Conservation (phyloP, 2,888 invertebrate genomes). For the Busseola fusca region DNA sequence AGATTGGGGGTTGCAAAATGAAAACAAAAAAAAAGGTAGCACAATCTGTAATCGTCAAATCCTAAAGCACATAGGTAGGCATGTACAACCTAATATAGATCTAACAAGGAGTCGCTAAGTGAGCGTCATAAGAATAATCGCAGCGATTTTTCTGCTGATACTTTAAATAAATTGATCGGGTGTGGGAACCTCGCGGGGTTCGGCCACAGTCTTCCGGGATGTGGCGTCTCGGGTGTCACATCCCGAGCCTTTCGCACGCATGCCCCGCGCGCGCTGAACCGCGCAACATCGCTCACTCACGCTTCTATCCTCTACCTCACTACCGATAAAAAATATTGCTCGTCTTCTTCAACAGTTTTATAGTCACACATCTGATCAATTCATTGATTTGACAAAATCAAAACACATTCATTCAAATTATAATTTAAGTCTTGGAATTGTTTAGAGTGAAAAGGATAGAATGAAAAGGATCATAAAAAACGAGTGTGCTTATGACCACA, state of each 20-base stretch:
- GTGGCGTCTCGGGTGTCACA: conserved; percentile 83
- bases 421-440: too few species aligned
- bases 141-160: conserved; percentile 9
- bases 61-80: neutral
- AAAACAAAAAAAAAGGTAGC: neutral
- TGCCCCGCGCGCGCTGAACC: conserved; percentile 75
- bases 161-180: conserved; percentile 37
- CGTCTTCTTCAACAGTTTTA: conserved; percentile 28
- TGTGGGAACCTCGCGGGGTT: conserved; percentile 75
- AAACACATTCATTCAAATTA: neutral
- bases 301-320: conserved; percentile 68
- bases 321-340: conserved; percentile 50
- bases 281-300: conserved; percentile 74
- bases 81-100: neutral
- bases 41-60: neutral
- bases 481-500: too few species aligned
- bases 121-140: neutral
- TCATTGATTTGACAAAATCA: neutral
- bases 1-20: neutral
- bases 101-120: neutral
- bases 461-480: too few species aligned
- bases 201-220: conserved; percentile 88
- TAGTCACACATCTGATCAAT: neutral
- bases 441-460: too few species aligned
- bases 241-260: conserved; percentile 82